These are phyloP conservation scores for Lepus europaeus DNA, from an alignment of 2,113 vertebrate genomes.

Conservation along the genomic window DNA sequence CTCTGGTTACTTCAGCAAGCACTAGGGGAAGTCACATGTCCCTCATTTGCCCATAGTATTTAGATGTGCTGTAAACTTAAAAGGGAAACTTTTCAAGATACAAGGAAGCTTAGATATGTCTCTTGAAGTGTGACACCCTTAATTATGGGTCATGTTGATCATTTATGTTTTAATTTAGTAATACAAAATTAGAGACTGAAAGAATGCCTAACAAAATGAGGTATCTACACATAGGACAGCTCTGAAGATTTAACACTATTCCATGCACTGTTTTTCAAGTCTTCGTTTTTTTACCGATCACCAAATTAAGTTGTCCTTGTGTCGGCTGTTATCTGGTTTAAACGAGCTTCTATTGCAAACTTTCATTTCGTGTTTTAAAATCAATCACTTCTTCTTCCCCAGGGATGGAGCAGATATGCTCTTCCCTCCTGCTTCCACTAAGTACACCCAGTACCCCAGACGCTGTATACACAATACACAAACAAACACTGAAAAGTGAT, in stretches of 20 bases:
- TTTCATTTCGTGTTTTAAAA: background rate
- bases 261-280: background rate
- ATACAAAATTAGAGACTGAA: conserved; percentile 1
- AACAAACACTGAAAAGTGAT: background rate
- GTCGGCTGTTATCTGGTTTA: background rate
- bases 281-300: background rate
- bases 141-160: background rate
- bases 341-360: background rate
- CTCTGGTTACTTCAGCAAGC: background rate
- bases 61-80: background rate
- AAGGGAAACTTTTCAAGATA: background rate
- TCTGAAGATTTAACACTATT: background rate
- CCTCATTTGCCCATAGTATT: background rate
- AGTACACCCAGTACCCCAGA: background rate
- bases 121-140: background rate
- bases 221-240: background rate
- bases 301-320: background rate
- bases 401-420: background rate
- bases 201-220: background rate
- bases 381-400: background rate
- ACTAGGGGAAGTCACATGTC: background rate
- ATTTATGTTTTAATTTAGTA: conserved; percentile 8
- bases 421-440: background rate
- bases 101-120: background rate
- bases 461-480: background rate